Evolutionary conservation across 1,140 invertebrate genomes (phyloP).

Genomic region (Drosophila ananassae): DNA sequence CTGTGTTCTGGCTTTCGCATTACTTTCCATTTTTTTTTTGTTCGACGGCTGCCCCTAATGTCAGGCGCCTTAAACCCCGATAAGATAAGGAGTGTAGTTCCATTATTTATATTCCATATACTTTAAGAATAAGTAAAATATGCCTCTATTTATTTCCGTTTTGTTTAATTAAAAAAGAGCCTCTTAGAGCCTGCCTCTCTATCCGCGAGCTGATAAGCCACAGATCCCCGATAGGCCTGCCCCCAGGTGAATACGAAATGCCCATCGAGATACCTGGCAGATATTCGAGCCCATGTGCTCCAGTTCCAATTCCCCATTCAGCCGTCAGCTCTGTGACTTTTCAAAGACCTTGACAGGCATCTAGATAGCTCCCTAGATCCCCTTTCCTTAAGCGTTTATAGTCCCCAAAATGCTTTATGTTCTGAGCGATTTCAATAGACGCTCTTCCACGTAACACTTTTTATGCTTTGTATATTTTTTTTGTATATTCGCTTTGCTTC

Average conservation of each 20-base stretch:
- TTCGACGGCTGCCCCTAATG: slow-evolving; percentile 20
- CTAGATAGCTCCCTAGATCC: slow-evolving; percentile 1
- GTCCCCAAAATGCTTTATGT: slow-evolving; percentile 14
- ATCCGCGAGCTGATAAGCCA: not conserved
- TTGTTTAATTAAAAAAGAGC: slow-evolving; percentile 50
- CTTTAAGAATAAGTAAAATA: slow-evolving; percentile 7
- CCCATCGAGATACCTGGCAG: slow-evolving; percentile 10
- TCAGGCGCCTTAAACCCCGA: slow-evolving; percentile 19
- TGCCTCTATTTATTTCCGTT: slow-evolving; percentile 59
- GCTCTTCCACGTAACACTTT: slow-evolving; percentile 35
- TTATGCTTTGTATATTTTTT: slow-evolving; percentile 31
- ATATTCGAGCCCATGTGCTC: slow-evolving; percentile 37
- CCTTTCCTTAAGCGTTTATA: slow-evolving; percentile 7
- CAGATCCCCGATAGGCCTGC: slow-evolving; percentile 6
- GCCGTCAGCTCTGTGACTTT: slow-evolving; percentile 54
- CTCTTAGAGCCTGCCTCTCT: slow-evolving; percentile 3
- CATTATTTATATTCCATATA: slow-evolving; percentile 4
- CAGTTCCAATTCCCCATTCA: slow-evolving; percentile 55
- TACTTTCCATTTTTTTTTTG: slow-evolving; percentile 6
- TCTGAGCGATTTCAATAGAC: slow-evolving; percentile 18
- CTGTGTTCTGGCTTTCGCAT: slow-evolving; percentile 12
- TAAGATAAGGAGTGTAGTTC: slow-evolving; percentile 32
- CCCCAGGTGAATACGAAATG: slow-evolving; percentile 22
- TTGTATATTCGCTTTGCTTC: slow-evolving; percentile 35
- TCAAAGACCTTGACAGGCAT: slow-evolving; percentile 70